Evolutionary conservation across 2,797 vertebrate species (phyloP).

Genomic region (Sebastolobus altivelis): DNA sequence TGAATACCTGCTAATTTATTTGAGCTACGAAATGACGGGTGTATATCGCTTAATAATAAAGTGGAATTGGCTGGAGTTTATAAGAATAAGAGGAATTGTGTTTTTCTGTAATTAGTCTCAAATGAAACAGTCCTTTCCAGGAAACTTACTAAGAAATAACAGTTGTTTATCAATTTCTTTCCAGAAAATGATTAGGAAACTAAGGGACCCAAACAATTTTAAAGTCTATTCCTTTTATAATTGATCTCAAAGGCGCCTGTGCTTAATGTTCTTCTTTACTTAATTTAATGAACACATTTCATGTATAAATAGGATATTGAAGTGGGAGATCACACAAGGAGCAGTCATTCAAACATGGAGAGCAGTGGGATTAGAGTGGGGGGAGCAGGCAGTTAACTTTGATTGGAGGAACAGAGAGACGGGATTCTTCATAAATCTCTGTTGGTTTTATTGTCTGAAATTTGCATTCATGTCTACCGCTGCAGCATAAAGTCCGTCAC

Average conservation of each 20-base stretch:
- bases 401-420: conserved; percentile 27
- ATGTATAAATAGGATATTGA: conserved; percentile 43
- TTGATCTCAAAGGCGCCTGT: background rate
- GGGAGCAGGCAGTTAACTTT: conserved; percentile 39
- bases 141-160: background rate
- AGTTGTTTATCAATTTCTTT: background rate
- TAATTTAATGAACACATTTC: conserved; percentile 41
- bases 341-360: conserved; percentile 38
- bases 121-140: background rate
- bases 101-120: background rate
- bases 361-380: conserved; percentile 35
- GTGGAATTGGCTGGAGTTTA: background rate
- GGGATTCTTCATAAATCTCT: conserved; percentile 39
- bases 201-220: conserved; percentile 6
- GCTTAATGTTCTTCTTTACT: conserved; percentile 20
- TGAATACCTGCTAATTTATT: background rate
- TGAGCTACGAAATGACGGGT: background rate
- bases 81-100: background rate
- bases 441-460: conserved; percentile 36
- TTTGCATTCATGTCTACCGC: conserved; percentile 31
- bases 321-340: conserved; percentile 31
- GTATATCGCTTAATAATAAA: background rate
- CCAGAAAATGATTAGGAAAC: background rate
- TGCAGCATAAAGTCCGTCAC: conserved; percentile 36
- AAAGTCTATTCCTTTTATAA: conserved; percentile 19